Evolutionary conservation across 2,113 vertebrate species (phyloP), one percentile per base, ranked within the genome.

Genomic region (Carettochelys insculpta): DNA sequence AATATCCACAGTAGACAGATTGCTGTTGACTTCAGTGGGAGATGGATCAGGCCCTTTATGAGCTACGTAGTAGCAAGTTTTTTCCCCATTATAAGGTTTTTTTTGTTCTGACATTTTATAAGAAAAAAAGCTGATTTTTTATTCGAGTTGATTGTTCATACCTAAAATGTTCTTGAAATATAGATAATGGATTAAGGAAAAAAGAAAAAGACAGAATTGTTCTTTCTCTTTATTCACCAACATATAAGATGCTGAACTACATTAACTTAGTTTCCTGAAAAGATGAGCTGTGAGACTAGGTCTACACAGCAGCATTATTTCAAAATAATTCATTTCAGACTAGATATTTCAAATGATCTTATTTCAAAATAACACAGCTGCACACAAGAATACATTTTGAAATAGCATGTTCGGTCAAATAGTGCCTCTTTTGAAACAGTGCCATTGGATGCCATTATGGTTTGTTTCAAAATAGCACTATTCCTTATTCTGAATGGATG

Each of bases 111-210:
- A 90, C 90, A 85, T 75, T 94, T 95, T 90, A 79, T 94, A 80
- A 92, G 92, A n/a, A 92, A 89, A 94, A 61, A 96, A 92, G 90
- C 19, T 89, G 88, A 76, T 94, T 90, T 83, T 95, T 96, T 95
- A 95, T 96, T 95, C 96, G 92, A 93, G 87, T 90, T 97, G 95
- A 95, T 95, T 95, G 88, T 92, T 95, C 82, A 78, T 87, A 92
- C 85, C 78, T 93, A 87, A 93, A 87, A 87, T 87, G 51, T 90
- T 93, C 95, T 51, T 94, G 80, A 76, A 91, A 92, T 90, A 90
- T 85, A 87, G 58, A 94, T 94, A 96, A 89, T 91, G 83, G 85
- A 77, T 80, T 87, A 96, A 92, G 1, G 3, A 19, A 19, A 53
- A n/a, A n/a, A n/a, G n/a, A 65, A 71, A 41, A 71, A 11, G n/a